Evolutionary conservation across 2,888 invertebrate genomes (phyloP), one percentile per base, ranked within the genome.

Genomic region (Galerucella nymphaeae): DNA sequence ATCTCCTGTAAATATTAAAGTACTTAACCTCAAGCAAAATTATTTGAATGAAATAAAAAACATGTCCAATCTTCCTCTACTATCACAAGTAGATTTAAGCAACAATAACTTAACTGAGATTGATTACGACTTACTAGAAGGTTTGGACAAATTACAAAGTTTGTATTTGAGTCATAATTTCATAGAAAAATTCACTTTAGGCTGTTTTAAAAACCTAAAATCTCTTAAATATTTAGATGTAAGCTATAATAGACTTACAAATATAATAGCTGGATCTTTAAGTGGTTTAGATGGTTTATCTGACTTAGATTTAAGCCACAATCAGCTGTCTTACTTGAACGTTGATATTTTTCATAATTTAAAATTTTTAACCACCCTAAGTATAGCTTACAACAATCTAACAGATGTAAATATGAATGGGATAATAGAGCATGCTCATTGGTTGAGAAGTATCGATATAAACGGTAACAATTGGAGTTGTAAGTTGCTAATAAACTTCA

Each of bases 391-490:
- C 48, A 76, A 72, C 53, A 62, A 72, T 63, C n/a, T 76, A 23
- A 74, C 59, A n/a, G 68, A 68, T 53, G 58, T 73, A 18, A 70
- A 76, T 59, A 50, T 74, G 5, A 74, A 61, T 14, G 69, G 62
- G 38, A 68, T 76, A 5, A 20, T 72, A 13, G 50, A 64, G 0
- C 69, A 70, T 30, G 68, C 66, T 4, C 55, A 63, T 23, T 74
- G 72, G 74, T 65, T 74, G n/a, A 70, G 58, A 50, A 59, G 62
- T 65, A 72, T 76, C 16, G 68, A 72, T 57, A 16, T 76, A 30
- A 66, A 69, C 18, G 76, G 74, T 3, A 76, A 76, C 13, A 68
- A 72, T 30, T 76, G 76, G 76, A 59, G 66, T 14, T 76, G 76
- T 48, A 74, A 62, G 38, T 42, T 68, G 10, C 38, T 76, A 14